Base-by-base conservation (phyloP, 1,140 invertebrate genomes). In the Drosophila leontia region DNA sequence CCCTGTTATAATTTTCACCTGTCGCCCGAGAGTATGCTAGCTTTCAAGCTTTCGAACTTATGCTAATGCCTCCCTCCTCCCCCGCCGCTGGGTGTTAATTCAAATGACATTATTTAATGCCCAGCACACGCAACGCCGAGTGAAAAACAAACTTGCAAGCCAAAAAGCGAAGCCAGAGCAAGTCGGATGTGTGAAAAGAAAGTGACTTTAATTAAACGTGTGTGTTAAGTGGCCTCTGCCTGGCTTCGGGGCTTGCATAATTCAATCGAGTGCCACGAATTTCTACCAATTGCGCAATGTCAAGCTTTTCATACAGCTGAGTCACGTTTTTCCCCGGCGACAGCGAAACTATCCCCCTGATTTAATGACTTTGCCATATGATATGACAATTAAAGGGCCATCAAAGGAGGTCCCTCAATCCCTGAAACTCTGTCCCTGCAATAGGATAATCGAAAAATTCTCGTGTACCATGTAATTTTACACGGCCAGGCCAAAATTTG, bases 81-180 rank as follows among this genome's bases (percentile, higher is more conserved):
- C n/a, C 37, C 41, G 48, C 75, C 70, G 70, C 19, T 39, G 56
- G 78, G 84, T 90, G 84, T 90, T 88, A 88, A 88, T 84, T 84
- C 84, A 62, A 88, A 88, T 75, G 80, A 84, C 85, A 88, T 88
- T 88, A 88, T 88, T 88, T 88, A 88, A 88, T 90, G 84, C 84
- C 79, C 64, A 75, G 85, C 74, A 84, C 84, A 88, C 83, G 79
- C 74, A 81, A 78, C 53, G 39, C 17, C 37, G 17, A 39, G 53
- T 56, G 29, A 61, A 70, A 70, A 68, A 62, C 48, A 56, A 55
- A 69, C 63, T 39, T 55, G 17, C 23, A 26, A 19, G 42, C 51
- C 50, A 39, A 41, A 50, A 64, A 59, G 8, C 37, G 47, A 51
- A 76, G 72, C 72, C 70, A n/a, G 41, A 42, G 44, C 39, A 48